A percentile compares a stretch with the other conserved stretches of the same genome.
Conservation (phyloP, 2,113 vertebrate species). For the Condylura cristata region DNA sequence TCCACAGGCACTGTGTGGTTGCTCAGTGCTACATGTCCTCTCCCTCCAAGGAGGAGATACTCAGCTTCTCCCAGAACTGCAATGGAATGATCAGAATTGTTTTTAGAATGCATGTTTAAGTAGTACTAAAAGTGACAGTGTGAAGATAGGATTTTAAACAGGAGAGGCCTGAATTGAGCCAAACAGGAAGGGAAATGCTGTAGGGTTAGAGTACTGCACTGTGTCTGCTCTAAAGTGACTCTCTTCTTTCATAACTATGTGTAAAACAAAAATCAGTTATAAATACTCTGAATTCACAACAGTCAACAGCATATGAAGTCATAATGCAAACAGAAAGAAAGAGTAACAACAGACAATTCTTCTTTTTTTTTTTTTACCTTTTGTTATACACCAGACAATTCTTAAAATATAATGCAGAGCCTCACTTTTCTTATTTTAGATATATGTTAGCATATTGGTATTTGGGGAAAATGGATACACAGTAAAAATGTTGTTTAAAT, state of each 20-base stretch:
- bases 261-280: background rate
- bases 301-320: background rate
- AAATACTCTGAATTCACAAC: background rate
- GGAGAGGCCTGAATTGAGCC: background rate
- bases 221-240: background rate
- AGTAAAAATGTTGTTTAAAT: background rate
- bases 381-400: background rate
- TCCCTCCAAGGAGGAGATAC: slow-evolving; percentile 87
- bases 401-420: background rate
- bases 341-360: background rate
- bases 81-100: slow-evolving; percentile 57
- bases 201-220: background rate
- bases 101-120: slow-evolving; percentile 34
- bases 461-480: background rate
- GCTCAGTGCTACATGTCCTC: slow-evolving; percentile 93
- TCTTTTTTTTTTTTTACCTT: no score
- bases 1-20: slow-evolving; percentile 91
- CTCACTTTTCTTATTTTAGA: background rate
- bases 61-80: slow-evolving; percentile 91
- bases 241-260: background rate
- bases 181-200: background rate
- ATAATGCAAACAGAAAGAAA: background rate
- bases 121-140: fast-evolving
- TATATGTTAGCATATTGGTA: background rate
- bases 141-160: background rate